Conservation (phyloP, 2,888 invertebrate species). For the Dasysyrphus albostriatus region DNA sequence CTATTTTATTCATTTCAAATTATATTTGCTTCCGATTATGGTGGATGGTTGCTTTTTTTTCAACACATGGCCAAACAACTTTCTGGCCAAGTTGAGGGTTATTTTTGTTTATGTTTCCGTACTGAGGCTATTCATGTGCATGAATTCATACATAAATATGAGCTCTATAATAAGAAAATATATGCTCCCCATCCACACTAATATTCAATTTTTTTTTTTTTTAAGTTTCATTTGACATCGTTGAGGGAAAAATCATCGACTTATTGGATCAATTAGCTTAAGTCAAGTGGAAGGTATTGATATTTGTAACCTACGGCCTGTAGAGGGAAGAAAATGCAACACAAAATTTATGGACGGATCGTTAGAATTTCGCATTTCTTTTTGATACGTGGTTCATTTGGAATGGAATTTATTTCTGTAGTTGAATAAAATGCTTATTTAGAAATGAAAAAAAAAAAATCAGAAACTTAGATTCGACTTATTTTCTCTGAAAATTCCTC, state of each 20-base stretch:
- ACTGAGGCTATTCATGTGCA: constrained; percentile 16
- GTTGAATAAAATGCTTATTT: neutral
- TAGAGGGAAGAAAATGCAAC: neutral
- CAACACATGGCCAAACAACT: constrained; percentile 5
- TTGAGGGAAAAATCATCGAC: constrained; percentile 28
- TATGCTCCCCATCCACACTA: neutral
- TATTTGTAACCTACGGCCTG: neutral
- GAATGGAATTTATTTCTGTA: neutral
- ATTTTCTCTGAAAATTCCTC: neutral
- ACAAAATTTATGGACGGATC: neutral
- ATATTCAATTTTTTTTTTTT: neutral
- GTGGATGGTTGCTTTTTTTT: neutral
- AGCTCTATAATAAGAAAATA: neutral
- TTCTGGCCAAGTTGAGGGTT: constrained; percentile 1
- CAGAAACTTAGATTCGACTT: neutral
- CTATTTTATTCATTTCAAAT: neutral
- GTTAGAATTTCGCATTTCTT: neutral
- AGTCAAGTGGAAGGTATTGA: constrained; percentile 46
- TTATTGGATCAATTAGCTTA: constrained; percentile 59
- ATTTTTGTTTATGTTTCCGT: neutral
- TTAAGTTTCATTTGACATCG: constrained; percentile 29
- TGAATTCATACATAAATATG: constrained; percentile 13
- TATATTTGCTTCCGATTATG: neutral
- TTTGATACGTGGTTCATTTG: neutral
- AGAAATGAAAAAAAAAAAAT: neutral